Evolutionary conservation across 2,113 vertebrate species (phyloP).

Genomic region (Hippolais icterina): DNA sequence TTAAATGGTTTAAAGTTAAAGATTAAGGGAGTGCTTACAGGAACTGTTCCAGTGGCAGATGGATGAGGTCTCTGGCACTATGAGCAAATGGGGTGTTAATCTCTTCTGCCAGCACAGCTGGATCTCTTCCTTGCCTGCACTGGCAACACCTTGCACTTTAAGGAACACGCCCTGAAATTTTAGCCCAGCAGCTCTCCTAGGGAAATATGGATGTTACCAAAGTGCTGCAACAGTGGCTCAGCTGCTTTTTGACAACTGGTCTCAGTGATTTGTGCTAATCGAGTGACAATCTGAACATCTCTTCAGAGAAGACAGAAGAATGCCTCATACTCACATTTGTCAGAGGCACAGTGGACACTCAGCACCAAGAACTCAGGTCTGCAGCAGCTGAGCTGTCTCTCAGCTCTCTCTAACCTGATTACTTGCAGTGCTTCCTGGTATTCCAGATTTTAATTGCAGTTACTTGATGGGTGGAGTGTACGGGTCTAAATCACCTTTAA

Average conservation of each 20-base stretch:
- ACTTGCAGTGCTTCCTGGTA: not conserved
- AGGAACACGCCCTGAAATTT: not conserved
- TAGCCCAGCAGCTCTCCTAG: not conserved
- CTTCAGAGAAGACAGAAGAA: not conserved
- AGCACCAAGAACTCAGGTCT: not conserved
- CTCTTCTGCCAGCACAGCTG: conserved; percentile 20
- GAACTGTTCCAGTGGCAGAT: not conserved
- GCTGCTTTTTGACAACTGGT: not conserved
- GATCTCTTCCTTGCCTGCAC: not conserved
- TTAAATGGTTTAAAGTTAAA: conserved; percentile 45
- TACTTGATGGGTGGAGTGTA: not conserved
- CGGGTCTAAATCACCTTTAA: not conserved
- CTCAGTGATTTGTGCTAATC: not conserved
- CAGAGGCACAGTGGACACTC: not conserved
- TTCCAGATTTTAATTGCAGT: not conserved
- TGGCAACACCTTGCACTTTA: accelerated
- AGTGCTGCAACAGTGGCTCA: not conserved
- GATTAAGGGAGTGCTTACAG: conserved; percentile 50
- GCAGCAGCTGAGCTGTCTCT: not conserved
- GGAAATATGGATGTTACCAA: not conserved
- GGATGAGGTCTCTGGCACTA: not conserved
- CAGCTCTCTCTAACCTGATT: not conserved
- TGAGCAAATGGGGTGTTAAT: not conserved
- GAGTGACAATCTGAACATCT: not conserved
- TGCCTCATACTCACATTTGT: not conserved